These are phyloP conservation scores for Sinonovacula constricta DNA, from an alignment of 1,140 invertebrate species.

Conservation along the genomic window DNA sequence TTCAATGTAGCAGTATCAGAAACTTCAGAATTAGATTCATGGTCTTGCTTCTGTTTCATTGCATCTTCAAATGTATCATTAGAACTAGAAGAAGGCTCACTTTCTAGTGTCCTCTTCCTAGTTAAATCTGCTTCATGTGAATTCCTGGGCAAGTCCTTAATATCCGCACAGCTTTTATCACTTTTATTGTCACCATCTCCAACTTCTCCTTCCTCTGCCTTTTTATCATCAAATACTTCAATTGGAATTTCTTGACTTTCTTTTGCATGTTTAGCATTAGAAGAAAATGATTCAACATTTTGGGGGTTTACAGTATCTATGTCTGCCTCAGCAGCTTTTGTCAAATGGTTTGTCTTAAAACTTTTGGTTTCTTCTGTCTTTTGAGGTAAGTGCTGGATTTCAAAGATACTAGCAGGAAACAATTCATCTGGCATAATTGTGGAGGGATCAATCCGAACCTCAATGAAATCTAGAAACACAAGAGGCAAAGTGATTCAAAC, in stretches of 20 bases:
- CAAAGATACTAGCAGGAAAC: slow-evolving; percentile 70
- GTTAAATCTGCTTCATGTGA: too few relatives aligned
- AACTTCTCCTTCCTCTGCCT: background rate
- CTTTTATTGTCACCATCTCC: background rate
- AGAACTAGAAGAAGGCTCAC: too few relatives aligned
- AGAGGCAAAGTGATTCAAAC: background rate
- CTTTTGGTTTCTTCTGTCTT: too few relatives aligned
- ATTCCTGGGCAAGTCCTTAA: too few relatives aligned
- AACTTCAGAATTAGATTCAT: background rate
- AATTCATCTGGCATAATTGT: slow-evolving; percentile 59
- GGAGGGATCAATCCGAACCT: slow-evolving; percentile 60
- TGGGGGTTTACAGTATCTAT: too few relatives aligned
- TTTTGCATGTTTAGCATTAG: background rate
- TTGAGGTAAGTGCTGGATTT: too few relatives aligned
- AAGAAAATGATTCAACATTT: too few relatives aligned
- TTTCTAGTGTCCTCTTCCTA: too few relatives aligned
- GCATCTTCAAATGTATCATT: too few relatives aligned
- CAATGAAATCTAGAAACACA: slow-evolving; percentile 66
- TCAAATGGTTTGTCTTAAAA: too few relatives aligned
- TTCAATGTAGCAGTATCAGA: background rate
- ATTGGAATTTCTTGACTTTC: background rate
- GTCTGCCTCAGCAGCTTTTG: background rate
- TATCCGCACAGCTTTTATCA: too few relatives aligned
- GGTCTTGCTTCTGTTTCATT: background rate
- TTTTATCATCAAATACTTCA: background rate